A percentile compares a stretch with the other conserved stretches of the same genome.
phyloP scores from a whole-genome alignment of 1,140 invertebrate species.

The Rhyzopertha dominica region DNA sequence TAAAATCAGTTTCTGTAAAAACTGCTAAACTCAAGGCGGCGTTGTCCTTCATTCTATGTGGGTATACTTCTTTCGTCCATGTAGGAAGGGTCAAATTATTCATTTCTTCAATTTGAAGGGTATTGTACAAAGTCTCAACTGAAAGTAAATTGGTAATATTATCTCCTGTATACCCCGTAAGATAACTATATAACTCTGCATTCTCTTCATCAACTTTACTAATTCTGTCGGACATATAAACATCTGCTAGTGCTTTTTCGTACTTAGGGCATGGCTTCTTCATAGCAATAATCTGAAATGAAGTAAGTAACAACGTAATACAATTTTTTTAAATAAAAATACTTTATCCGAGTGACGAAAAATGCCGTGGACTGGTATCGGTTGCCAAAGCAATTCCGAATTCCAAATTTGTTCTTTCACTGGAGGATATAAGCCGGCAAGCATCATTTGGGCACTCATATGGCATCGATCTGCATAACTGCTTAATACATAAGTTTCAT shows the following conservation, averaged over 20 bases:
- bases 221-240: slow-evolving; percentile 52
- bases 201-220: slow-evolving; percentile 54
- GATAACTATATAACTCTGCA: slow-evolving; percentile 56
- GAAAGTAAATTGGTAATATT: slow-evolving; percentile 58
- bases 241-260: slow-evolving; percentile 52
- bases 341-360: slow-evolving; percentile 19
- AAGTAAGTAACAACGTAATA: slow-evolving; percentile 7
- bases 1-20: slow-evolving; percentile 62
- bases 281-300: slow-evolving; percentile 53
- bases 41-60: slow-evolving; percentile 60
- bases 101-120: slow-evolving; percentile 63
- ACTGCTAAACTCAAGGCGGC: slow-evolving; percentile 63
- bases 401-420: slow-evolving; percentile 65
- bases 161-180: slow-evolving; percentile 62
- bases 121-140: slow-evolving; percentile 70
- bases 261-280: slow-evolving; percentile 61
- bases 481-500: slow-evolving; percentile 66
- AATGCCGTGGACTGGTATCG: slow-evolving; percentile 63
- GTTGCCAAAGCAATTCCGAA: slow-evolving; percentile 72
- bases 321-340: too few relatives aligned
- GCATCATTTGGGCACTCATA: slow-evolving; percentile 77
- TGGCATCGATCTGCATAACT: slow-evolving; percentile 77
- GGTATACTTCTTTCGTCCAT: slow-evolving; percentile 67
- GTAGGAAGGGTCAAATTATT: slow-evolving; percentile 62
- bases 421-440: slow-evolving; percentile 81